A percentile compares a stretch with the other conserved stretches of the same genome.
Conservation (phyloP, 2,797 vertebrate species). For the Myotis findleyi region DNA sequence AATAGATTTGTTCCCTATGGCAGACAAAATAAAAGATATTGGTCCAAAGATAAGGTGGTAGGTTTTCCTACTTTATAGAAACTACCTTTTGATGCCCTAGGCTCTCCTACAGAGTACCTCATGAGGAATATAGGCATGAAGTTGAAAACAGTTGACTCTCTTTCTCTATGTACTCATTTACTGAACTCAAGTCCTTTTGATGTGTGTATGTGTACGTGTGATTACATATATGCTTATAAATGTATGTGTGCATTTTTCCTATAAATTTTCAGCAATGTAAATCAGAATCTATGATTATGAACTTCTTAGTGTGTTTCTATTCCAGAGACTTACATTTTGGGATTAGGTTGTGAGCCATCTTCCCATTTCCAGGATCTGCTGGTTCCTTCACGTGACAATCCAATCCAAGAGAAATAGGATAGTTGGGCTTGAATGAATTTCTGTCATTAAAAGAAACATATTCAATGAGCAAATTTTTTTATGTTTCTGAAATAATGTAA, state of each 20-base stretch:
- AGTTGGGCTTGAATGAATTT: constrained; percentile 6
- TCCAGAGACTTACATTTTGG: background rate
- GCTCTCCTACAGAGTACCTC: background rate
- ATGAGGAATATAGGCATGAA: background rate
- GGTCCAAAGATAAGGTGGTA: background rate
- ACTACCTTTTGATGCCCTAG: background rate
- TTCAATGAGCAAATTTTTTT: background rate
- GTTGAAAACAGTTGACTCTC: background rate
- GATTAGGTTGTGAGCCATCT: fast-evolving
- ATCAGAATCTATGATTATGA: background rate
- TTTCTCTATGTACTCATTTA: background rate
- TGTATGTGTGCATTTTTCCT: background rate
- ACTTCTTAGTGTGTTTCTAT: background rate
- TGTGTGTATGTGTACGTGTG: background rate
- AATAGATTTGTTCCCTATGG: background rate
- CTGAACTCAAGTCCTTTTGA: background rate
- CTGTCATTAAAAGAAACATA: background rate
- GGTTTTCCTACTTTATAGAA: background rate
- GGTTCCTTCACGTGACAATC: background rate
- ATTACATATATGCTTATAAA: too few species aligned
- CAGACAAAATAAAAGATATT: background rate
- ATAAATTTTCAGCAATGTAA: background rate
- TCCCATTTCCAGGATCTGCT: background rate
- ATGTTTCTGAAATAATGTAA: background rate
- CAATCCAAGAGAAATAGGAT: constrained; percentile 19